phyloP scores from a whole-genome alignment of 2,888 invertebrate species.

The Euplagia quadripunctaria region DNA sequence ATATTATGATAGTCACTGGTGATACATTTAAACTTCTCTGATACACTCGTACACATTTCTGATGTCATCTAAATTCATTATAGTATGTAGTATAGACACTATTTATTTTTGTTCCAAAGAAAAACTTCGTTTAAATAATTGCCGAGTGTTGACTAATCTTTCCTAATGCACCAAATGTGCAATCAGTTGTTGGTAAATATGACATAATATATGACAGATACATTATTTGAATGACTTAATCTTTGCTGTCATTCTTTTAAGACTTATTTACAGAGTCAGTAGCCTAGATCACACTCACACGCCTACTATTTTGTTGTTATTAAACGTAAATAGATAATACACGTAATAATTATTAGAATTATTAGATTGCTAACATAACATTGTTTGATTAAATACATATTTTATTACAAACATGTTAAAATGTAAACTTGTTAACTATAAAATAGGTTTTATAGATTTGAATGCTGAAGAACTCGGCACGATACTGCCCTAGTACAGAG shows the following conservation, averaged over 20 bases:
- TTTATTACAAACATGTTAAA: too few relatives aligned
- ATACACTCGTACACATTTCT: background rate
- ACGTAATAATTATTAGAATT: background rate
- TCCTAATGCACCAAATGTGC: background rate
- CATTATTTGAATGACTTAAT: background rate
- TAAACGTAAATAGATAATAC: background rate
- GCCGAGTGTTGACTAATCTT: background rate
- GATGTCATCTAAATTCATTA: background rate
- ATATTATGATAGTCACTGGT: too few relatives aligned
- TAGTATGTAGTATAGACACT: background rate
- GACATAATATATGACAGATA: background rate
- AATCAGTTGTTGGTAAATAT: conserved; percentile 3
- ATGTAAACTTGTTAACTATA: too few relatives aligned
- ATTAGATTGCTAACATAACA: too few relatives aligned
- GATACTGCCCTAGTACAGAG: too few relatives aligned
- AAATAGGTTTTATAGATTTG: too few relatives aligned
- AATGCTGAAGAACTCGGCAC: too few relatives aligned
- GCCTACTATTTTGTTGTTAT: background rate
- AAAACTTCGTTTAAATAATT: background rate
- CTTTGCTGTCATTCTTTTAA: background rate
- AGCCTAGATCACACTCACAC: background rate
- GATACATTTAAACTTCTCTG: background rate
- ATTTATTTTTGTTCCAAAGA: background rate
- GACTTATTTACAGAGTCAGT: background rate
- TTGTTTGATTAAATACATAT: too few relatives aligned